Base-by-base conservation (phyloP, 2,797 vertebrate genomes). In the Halcyon badia region DNA sequence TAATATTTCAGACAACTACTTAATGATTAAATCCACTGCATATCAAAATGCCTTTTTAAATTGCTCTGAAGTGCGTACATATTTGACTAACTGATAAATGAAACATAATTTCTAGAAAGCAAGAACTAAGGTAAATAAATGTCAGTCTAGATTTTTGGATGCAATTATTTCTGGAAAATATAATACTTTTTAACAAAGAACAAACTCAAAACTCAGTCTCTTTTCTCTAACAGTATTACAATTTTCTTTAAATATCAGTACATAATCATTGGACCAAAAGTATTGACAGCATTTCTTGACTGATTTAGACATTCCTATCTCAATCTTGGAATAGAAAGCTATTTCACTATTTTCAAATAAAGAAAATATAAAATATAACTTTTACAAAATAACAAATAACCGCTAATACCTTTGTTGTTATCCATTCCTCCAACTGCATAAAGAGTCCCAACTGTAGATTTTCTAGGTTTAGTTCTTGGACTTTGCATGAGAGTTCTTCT, bases 371-470 rank as follows among this genome's bases (percentile, higher is more conserved):
- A 91, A 66, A 17, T 10, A 48, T 30, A 72, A 60, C 7, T 39
- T 79, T n/a, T 52, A 81, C 37, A 58, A 89, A 86, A 9, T 31
- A 90, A 68, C 3, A 81, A 91, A 77, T 82, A 86, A 41, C 14
- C 42, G 57, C 3, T 83, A 58, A 91, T 98, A 98, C 98, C 98
- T 98, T 98, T 98, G 90, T 98, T 98, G 92, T 98, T 98, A 95
- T 98, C 98, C 98, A 98, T 98, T 92, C 98, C 98, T 97, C 98
- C 98, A 88, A 98, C 98, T 57, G 98, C 98, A 92, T 98, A 98
- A 71, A 98, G 91, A 41, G 97, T 98, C 88, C 98, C 98, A 89
- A 98, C 98, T 42, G 98, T 98, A 91, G 98, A 98, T 95, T 98
- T 98, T 94, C 98, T 98, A 70, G 98, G 98, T 51, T 98, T 98